Evolutionary conservation across 2,888 invertebrate genomes (phyloP).

Genomic region (Aquatica leii): DNA sequence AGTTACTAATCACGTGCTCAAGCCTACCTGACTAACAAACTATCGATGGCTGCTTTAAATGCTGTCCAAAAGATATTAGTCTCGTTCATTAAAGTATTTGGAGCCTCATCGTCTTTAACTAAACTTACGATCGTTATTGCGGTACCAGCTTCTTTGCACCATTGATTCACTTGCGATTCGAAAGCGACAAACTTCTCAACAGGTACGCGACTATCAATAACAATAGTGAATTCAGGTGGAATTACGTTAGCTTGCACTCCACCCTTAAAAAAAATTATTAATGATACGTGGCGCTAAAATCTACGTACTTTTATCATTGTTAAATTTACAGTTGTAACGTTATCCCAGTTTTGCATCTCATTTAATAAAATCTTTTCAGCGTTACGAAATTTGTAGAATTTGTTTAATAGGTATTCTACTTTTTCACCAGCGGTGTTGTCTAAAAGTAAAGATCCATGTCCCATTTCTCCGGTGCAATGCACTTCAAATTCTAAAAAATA

Average conservation of each 20-base stretch:
- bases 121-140: slow-evolving; percentile 65
- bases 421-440: slow-evolving; percentile 87
- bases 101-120: slow-evolving; percentile 62
- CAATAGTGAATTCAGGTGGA: slow-evolving; percentile 79
- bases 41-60: slow-evolving; percentile 63
- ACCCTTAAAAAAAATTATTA: slow-evolving; percentile 64
- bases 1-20: no score
- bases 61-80: slow-evolving; percentile 69
- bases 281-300: neutral
- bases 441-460: slow-evolving; percentile 85
- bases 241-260: slow-evolving; percentile 93
- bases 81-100: slow-evolving; percentile 63
- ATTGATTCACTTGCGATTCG: slow-evolving; percentile 59
- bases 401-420: slow-evolving; percentile 74
- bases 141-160: slow-evolving; percentile 67
- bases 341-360: slow-evolving; percentile 67
- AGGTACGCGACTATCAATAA: slow-evolving; percentile 78
- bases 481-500: slow-evolving; percentile 72
- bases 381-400: slow-evolving; percentile 74
- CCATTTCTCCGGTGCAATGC: slow-evolving; percentile 80
- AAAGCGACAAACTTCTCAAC: slow-evolving; percentile 69
- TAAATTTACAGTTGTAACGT: slow-evolving; percentile 87
- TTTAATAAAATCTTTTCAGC: slow-evolving; percentile 61
- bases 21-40: slow-evolving; percentile 52
- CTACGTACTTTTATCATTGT: slow-evolving; percentile 74